phyloP scores from a whole-genome alignment of 2,113 vertebrate genomes.

The Rhinolophus ferrumequinum region DNA sequence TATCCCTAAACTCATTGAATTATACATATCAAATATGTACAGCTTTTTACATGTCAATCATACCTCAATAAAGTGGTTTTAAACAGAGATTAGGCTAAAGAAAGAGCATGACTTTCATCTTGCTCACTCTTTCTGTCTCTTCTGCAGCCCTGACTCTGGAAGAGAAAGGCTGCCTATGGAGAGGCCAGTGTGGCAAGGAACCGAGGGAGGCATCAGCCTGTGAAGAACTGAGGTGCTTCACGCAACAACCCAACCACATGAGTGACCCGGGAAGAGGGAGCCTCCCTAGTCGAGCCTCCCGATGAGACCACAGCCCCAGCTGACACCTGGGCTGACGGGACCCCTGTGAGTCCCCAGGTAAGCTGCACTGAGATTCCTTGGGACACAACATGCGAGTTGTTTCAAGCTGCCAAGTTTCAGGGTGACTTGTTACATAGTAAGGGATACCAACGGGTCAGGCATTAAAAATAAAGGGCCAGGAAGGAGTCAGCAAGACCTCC shows the following conservation, averaged over 20 bases:
- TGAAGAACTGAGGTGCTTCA: no score
- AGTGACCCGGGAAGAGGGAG: not conserved
- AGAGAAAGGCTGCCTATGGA: not conserved
- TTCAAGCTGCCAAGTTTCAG: not conserved
- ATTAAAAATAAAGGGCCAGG: not conserved
- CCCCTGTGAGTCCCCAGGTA: not conserved
- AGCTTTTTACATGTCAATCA: not conserved
- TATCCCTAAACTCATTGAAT: not conserved
- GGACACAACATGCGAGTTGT: not conserved
- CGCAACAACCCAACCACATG: no score
- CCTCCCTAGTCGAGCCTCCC: fast-evolving
- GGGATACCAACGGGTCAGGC: not conserved
- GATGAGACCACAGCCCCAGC: not conserved
- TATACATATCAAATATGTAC: not conserved
- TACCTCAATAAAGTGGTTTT: not conserved
- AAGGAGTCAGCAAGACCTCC: not conserved
- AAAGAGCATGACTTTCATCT: not conserved
- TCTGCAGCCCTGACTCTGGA: not conserved
- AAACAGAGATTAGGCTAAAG: not conserved
- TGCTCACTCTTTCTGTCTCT: not conserved
- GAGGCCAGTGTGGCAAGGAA: not conserved
- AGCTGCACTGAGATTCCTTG: not conserved
- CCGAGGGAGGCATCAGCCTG: not conserved
- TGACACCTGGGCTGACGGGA: not conserved
- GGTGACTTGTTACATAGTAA: not conserved